phyloP scores from a whole-genome alignment of 2,888 invertebrate genomes.

The Pristionchus entomophagus region DNA sequence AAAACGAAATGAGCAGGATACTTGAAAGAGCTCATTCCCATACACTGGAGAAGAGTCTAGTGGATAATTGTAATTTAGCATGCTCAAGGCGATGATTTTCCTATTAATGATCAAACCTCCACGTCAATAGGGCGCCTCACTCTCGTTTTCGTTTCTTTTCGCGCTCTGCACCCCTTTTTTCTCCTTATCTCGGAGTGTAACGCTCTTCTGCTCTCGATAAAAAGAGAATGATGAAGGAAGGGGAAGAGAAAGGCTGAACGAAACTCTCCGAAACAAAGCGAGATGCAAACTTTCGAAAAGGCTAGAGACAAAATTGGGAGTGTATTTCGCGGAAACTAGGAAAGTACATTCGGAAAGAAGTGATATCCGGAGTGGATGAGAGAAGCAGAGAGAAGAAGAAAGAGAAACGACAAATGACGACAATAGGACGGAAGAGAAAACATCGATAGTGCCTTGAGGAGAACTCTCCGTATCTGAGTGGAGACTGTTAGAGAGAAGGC shows the following conservation, averaged over 20 bases:
- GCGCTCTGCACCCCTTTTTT: not conserved
- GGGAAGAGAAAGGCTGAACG: not conserved
- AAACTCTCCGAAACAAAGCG: not conserved
- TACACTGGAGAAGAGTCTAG: too few relatives aligned
- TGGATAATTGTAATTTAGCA: too few relatives aligned
- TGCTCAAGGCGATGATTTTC: too few relatives aligned
- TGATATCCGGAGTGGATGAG: not conserved
- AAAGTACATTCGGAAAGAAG: not conserved
- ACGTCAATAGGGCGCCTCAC: too few relatives aligned
- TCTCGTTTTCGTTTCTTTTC: not conserved
- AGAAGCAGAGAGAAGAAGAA: not conserved
- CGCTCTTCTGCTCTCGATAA: slow-evolving; percentile 17
- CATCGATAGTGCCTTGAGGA: slow-evolving; percentile 21
- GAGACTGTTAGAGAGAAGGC: too few relatives aligned
- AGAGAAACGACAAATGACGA: not conserved
- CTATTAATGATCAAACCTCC: not conserved
- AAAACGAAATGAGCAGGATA: too few relatives aligned
- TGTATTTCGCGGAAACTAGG: not conserved
- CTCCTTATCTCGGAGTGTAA: not conserved
- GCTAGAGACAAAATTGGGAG: not conserved
- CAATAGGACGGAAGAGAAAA: slow-evolving; percentile 5
- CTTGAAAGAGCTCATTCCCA: too few relatives aligned
- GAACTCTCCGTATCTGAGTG: too few relatives aligned
- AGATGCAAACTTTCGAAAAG: not conserved
- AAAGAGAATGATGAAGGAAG: not conserved